These are phyloP conservation scores for Cyclophora punctaria DNA, from an alignment of 2,888 invertebrate genomes.

Conservation along the genomic window DNA sequence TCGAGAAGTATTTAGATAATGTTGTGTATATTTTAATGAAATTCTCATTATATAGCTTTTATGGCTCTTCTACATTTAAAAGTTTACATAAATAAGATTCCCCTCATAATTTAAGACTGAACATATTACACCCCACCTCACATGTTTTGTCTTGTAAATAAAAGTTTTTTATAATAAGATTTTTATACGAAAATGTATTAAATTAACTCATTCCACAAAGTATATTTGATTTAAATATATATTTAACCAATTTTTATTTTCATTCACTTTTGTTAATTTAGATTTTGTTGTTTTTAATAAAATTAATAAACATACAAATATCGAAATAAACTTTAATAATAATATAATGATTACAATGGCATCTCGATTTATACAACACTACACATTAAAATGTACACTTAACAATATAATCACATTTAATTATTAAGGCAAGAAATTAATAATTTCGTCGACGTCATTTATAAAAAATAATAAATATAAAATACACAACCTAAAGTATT, in stretches of 20 bases:
- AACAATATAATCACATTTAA: constrained; percentile 43
- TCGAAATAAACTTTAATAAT: constrained; percentile 49
- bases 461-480: constrained; percentile 3
- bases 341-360: constrained; percentile 55
- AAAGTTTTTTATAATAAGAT: too few species aligned
- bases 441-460: constrained; percentile 23
- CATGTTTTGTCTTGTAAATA: too few species aligned
- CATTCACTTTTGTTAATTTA: constrained; percentile 50
- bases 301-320: constrained; percentile 64
- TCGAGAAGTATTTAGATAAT: too few species aligned
- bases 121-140: too few species aligned
- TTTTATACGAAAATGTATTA: neutral
- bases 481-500: constrained; percentile 8
- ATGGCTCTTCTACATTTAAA: too few species aligned
- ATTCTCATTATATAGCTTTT: too few species aligned
- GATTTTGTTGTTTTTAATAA: too few species aligned
- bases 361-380: constrained; percentile 55
- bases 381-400: constrained; percentile 54
- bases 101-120: too few species aligned
- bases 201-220: neutral
- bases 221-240: neutral
- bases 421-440: constrained; percentile 53
- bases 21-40: too few species aligned
- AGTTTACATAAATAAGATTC: too few species aligned
- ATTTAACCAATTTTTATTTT: constrained; percentile 18